Percentiles rank a stretch among this genome's conserved stretches.
Evolutionary conservation across 2,113 vertebrate genomes (phyloP).

Genomic region (Chloropsis cyanopogon): DNA sequence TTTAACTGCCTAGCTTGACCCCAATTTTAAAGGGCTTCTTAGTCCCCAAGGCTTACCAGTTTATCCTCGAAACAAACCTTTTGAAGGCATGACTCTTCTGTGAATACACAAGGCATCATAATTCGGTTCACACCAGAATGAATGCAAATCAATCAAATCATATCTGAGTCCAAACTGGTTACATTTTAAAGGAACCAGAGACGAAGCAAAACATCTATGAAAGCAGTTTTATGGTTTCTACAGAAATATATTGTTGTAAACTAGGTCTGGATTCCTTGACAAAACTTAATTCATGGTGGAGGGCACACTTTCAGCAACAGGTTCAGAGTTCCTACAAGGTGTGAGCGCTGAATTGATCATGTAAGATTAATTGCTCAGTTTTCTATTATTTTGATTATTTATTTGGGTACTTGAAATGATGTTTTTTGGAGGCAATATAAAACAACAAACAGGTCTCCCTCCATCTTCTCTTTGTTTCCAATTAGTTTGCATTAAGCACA

Average conservation of each 20-base stretch:
- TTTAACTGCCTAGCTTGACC: conserved; percentile 1
- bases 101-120: not conserved
- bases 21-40: not conserved
- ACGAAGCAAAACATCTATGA: not conserved
- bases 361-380: not conserved
- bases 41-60: not conserved
- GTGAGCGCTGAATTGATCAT: not conserved
- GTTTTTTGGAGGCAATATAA: not conserved
- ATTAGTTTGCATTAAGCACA: not conserved
- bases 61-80: conserved; percentile 16
- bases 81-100: not conserved
- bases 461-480: not conserved
- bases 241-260: not conserved
- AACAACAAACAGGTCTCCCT: not conserved
- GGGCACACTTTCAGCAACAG: not conserved
- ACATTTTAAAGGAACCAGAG: not conserved
- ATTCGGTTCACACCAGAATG: not conserved
- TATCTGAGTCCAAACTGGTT: not conserved
- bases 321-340: not conserved
- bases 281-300: not conserved
- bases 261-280: not conserved
- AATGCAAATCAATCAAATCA: not conserved
- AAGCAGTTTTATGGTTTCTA: not conserved
- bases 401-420: not conserved
- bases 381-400: not conserved